phyloP scores from a whole-genome alignment of 2,888 invertebrate genomes.

The Trachelus tabidus region DNA sequence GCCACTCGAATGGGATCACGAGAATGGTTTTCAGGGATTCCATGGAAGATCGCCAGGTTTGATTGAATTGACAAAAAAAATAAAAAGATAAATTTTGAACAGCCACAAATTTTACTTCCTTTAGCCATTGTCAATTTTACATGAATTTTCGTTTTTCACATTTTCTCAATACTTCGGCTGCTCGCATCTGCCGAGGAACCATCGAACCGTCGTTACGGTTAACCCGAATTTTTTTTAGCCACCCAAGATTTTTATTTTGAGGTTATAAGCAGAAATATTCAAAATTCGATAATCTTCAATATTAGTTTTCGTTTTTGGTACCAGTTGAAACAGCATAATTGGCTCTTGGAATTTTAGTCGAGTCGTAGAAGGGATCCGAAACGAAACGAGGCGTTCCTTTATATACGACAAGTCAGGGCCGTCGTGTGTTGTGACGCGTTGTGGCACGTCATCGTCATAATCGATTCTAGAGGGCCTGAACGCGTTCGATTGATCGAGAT shows the following conservation, averaged over 20 bases:
- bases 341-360: not conserved
- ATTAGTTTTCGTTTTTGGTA: not conserved
- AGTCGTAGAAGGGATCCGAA: not conserved
- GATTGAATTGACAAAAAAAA: not conserved
- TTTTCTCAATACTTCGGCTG: not conserved
- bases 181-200: not conserved
- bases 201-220: too few species aligned
- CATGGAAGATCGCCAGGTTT: not conserved
- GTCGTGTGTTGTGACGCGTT: conserved; percentile 35
- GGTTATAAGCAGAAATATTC: not conserved
- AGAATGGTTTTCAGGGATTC: not conserved
- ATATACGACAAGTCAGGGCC: not conserved
- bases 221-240: too few species aligned
- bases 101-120: not conserved
- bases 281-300: not conserved
- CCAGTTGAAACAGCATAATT: not conserved
- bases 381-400: not conserved
- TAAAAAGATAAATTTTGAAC: not conserved
- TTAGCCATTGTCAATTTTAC: not conserved
- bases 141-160: not conserved
- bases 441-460: conserved; percentile 55
- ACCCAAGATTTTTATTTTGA: too few species aligned
- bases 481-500: conserved; percentile 51
- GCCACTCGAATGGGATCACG: not conserved
- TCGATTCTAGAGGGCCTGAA: conserved; percentile 51